These are phyloP conservation scores for Hyla sarda DNA, from an alignment of 2,113 vertebrate species.

Conservation along the genomic window DNA sequence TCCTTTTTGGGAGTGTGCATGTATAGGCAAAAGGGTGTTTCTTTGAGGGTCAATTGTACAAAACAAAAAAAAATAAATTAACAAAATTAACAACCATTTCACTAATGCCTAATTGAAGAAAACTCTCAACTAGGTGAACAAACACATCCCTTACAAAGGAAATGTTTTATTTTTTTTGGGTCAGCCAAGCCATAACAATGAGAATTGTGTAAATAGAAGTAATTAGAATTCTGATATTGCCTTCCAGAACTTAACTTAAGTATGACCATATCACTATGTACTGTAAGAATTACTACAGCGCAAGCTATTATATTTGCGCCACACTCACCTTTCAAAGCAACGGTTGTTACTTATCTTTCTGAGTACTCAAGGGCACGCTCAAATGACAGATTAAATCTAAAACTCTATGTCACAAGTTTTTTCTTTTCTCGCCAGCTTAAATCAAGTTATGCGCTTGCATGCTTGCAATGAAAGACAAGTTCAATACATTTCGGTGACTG, in stretches of 20 bases:
- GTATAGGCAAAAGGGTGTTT: no score
- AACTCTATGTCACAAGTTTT: not conserved
- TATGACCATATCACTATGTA: not conserved
- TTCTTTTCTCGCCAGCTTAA: constrained; percentile 2
- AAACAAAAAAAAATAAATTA: no score
- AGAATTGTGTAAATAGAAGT: not conserved
- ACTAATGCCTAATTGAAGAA: no score
- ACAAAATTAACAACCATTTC: no score
- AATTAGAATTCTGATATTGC: not conserved
- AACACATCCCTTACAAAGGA: no score
- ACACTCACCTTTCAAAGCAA: not conserved
- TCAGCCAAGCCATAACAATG: no score
- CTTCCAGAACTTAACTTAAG: not conserved
- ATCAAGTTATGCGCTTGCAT: constrained; percentile 17
- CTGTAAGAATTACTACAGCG: not conserved
- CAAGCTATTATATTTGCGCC: not conserved
- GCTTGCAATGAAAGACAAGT: constrained; percentile 2
- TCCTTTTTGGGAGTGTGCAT: no score
- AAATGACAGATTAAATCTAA: constrained; percentile 14
- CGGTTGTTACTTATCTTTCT: not conserved
- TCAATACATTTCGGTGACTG: constrained; percentile 11
- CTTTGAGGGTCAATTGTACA: no score
- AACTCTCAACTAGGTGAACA: no score
- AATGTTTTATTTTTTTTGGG: no score
- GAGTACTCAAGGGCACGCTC: constrained; percentile 3